Conservation (phyloP, 2,797 vertebrate species). For the Cynopterus sphinx region DNA sequence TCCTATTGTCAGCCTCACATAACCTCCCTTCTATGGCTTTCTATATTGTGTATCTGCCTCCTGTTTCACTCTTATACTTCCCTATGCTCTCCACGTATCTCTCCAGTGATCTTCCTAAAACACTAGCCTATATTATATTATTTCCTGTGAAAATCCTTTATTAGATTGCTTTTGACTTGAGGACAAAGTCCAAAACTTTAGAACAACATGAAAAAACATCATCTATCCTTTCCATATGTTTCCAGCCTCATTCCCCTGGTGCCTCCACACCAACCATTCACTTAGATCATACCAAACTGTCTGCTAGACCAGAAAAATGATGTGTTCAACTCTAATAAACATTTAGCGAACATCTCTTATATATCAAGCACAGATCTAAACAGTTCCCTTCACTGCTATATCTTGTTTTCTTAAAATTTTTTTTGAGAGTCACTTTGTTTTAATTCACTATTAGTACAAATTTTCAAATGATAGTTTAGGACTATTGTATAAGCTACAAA, state of each 20-base stretch:
- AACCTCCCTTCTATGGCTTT: background rate
- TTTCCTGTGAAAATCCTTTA: background rate
- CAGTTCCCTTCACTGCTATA: background rate
- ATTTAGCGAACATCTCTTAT: background rate
- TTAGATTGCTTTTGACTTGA: background rate
- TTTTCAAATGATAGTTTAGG: background rate
- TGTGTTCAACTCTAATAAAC: background rate
- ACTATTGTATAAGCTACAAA: background rate
- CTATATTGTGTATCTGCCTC: too few relatives aligned
- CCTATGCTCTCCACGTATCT: background rate
- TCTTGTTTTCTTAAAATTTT: background rate
- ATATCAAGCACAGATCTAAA: background rate
- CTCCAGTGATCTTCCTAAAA: background rate
- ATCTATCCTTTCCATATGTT: background rate
- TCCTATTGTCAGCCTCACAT: background rate
- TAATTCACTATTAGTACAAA: background rate
- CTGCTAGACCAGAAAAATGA: background rate
- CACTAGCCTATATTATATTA: background rate
- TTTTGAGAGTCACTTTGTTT: background rate
- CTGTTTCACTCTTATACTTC: background rate
- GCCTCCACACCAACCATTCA: background rate
- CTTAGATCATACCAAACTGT: background rate
- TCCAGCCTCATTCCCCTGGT: background rate
- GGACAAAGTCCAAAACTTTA: background rate
- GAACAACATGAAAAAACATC: background rate